phyloP scores from a whole-genome alignment of 2,113 vertebrate genomes.

The Amblyopsis rosae region DNA sequence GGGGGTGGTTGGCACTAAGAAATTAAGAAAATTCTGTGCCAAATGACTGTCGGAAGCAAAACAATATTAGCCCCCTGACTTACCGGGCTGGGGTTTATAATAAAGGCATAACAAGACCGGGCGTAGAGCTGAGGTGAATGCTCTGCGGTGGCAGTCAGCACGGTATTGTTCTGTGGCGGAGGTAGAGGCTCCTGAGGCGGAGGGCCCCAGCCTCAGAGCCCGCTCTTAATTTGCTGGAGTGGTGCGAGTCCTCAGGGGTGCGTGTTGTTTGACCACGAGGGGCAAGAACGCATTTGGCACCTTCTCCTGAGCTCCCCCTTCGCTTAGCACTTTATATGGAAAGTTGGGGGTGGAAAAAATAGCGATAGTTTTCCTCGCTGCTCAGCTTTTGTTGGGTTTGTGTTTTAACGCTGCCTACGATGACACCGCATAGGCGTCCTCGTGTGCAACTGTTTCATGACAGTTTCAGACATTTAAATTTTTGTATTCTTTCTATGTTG shows the following conservation, averaged over 20 bases:
- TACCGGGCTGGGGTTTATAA: constrained; percentile 68
- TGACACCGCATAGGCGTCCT: no score
- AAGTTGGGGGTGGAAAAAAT: constrained; percentile 27
- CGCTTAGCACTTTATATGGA: constrained; percentile 56
- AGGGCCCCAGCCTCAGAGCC: constrained; percentile 56
- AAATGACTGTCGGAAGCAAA: constrained; percentile 80
- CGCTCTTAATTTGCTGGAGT: constrained; percentile 73
- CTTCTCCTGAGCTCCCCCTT: constrained; percentile 37
- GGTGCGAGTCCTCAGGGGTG: constrained; percentile 64
- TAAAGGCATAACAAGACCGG: constrained; percentile 74
- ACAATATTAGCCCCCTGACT: constrained; percentile 78
- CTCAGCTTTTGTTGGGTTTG: neutral
- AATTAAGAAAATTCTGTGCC: constrained; percentile 79
- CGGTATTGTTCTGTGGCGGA: constrained; percentile 68
- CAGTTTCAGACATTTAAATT: no score
- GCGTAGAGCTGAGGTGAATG: constrained; percentile 68
- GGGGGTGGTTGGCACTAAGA: constrained; percentile 46
- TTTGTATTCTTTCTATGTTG: neutral
- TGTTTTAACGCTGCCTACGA: no score
- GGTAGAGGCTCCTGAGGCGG: constrained; percentile 66
- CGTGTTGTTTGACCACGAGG: constrained; percentile 69
- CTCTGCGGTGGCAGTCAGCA: constrained; percentile 60
- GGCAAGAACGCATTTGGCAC: constrained; percentile 77
- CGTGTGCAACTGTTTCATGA: no score
- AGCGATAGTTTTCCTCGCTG: constrained; percentile 2